Evolutionary conservation across 2,888 invertebrate genomes (phyloP), one percentile per base, ranked within the genome.

Genomic region (Scaptomyza polygonia): DNA sequence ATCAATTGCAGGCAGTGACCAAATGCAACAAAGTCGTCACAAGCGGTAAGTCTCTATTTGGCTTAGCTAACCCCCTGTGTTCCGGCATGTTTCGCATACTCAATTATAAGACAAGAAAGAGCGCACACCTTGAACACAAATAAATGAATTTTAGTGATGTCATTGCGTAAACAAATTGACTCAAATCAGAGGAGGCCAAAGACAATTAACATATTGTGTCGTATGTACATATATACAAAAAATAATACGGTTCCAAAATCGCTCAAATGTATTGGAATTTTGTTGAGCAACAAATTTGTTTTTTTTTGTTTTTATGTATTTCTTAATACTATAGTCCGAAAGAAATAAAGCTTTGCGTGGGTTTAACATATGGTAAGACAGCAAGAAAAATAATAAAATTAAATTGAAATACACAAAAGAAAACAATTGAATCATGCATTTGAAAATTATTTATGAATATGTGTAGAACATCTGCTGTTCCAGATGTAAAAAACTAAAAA

Each of bases 21-120:
- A 90, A 70, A 57, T 91, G 90, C 76, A 91, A 91, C 69, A 91
- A 89, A 76, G 91, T 91, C 55, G 48, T 86, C 27, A 90, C 91
- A 45, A 90, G 80, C 21, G 90, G 90, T 90, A 75, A 89, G 90
- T 88, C 39, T 11, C 44, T 32, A 34, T 14, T 5, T 21, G 3
- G 21, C 21, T 5, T 3, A 5, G 0, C 5, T 40, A 21, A 21
- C 27, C 21, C 12, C 2, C 11, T 12, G 16, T 0, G 2, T 27
- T 9, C 4, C 7, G 6, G 4, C 16, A 42, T 53, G 25, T 43
- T 75, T 59, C 58, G 48, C 48, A 75, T 55, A 34, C 51, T 7
- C 27, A 67, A 57, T 45, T 7, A 51, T 32, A 47, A 43, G 43
- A 27, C 39, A 30, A 30, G 0, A 9, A n/a, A 44, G 11, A 27